phyloP scores from a whole-genome alignment of 2,113 vertebrate species.

The Psilopogon haemacephalus region DNA sequence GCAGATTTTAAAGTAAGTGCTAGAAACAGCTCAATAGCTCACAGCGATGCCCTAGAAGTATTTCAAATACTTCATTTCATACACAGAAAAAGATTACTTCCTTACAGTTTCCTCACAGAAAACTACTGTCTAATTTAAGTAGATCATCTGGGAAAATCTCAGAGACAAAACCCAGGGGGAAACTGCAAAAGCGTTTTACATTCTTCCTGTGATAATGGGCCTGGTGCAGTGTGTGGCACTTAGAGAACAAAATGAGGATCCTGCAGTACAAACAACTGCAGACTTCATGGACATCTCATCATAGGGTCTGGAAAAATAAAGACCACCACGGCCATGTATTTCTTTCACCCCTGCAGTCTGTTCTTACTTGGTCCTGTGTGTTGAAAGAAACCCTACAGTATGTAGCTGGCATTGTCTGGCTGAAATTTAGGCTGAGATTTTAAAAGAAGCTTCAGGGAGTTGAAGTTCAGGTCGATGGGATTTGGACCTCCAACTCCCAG shows the following conservation, averaged over 20 bases:
- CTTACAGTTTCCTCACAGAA: neutral
- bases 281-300: neutral
- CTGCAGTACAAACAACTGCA: neutral
- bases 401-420: neutral
- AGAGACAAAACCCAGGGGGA: neutral
- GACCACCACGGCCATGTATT: neutral
- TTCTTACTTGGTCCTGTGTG: neutral
- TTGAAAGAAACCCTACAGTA: neutral
- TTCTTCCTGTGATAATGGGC: neutral
- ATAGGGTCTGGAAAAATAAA: neutral
- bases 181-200: neutral
- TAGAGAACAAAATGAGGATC: fast-evolving
- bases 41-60: neutral
- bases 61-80: neutral
- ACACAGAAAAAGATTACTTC: neutral
- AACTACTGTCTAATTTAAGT: neutral
- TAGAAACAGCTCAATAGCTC: neutral
- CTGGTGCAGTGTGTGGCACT: neutral
- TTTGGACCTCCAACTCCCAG: neutral
- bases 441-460: neutral
- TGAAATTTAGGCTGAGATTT: neutral
- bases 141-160: neutral
- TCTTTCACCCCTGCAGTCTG: neutral
- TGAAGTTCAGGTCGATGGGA: neutral
- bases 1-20: neutral